phyloP scores from a whole-genome alignment of 2,113 vertebrate species.

The Anoplopoma fimbria region DNA sequence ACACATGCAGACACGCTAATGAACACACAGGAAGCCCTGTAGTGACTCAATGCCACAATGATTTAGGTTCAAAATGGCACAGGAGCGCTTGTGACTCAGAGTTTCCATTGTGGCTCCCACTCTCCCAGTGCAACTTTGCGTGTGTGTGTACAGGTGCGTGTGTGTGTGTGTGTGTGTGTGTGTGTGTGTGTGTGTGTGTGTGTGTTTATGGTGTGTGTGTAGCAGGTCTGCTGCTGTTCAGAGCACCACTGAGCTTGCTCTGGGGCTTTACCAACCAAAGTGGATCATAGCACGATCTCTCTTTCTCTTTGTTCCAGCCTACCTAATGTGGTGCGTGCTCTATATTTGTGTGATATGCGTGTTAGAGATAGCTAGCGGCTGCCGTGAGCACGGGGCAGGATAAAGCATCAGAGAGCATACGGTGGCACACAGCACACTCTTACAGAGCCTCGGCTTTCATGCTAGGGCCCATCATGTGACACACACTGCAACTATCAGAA shows the following conservation, averaged over 20 bases:
- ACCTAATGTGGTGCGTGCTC: slow-evolving; percentile 35
- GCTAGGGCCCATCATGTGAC: slow-evolving; percentile 57
- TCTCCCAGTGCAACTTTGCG: slow-evolving; percentile 61
- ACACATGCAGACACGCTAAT: slow-evolving; percentile 58
- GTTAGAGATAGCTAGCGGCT: slow-evolving; percentile 38
- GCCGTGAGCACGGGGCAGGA: slow-evolving; percentile 16
- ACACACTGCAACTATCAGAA: slow-evolving; percentile 54
- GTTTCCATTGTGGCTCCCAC: slow-evolving; percentile 81
- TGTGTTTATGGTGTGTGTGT: slow-evolving; percentile 23
- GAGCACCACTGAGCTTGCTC: slow-evolving; percentile 55
- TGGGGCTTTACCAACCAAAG: slow-evolving; percentile 57
- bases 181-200: slow-evolving; percentile 28
- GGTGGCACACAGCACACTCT: slow-evolving; percentile 27
- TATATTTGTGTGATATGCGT: slow-evolving; percentile 41
- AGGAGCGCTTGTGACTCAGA: slow-evolving; percentile 79
- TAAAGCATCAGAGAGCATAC: slow-evolving; percentile 49
- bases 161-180: slow-evolving; percentile 37
- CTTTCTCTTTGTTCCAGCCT: slow-evolving; percentile 29
- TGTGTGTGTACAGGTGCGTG: slow-evolving; percentile 51
- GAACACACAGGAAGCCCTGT: slow-evolving; percentile 78
- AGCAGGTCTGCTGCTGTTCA: slow-evolving; percentile 60
- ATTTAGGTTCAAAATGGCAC: slow-evolving; percentile 82
- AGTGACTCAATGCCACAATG: slow-evolving; percentile 82
- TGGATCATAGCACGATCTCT: slow-evolving; percentile 47
- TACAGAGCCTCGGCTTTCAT: slow-evolving; percentile 51